Evolutionary conservation across 1,140 invertebrate genomes (phyloP).

Genomic region (Leptonema lineaticorne): DNA sequence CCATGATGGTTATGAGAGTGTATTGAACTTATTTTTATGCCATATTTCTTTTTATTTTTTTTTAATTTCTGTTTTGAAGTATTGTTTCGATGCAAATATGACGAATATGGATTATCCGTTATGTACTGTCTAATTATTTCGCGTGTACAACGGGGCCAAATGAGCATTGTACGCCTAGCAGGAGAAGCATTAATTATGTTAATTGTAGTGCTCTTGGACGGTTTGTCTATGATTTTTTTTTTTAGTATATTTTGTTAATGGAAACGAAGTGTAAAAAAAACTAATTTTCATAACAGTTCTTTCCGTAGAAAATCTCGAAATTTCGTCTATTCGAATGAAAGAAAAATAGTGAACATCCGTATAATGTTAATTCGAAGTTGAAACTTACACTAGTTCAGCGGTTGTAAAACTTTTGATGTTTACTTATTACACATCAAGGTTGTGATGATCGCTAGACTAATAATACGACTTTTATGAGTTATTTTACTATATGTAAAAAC

Average conservation of each 20-base stretch:
- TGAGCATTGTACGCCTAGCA: neutral
- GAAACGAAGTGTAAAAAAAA: too few relatives aligned
- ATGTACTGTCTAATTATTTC: slow-evolving; percentile 13
- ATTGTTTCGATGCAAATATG: slow-evolving; percentile 4
- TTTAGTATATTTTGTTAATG: neutral
- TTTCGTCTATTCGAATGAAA: too few relatives aligned
- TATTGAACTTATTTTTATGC: neutral
- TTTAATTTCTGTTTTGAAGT: neutral
- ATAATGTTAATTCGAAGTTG: too few relatives aligned
- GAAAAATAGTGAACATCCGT: too few relatives aligned
- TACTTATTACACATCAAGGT: too few relatives aligned
- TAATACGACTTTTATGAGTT: too few relatives aligned
- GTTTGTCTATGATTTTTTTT: slow-evolving; percentile 7
- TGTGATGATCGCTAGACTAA: too few relatives aligned
- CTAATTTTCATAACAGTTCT: slow-evolving; percentile 3
- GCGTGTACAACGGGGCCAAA: slow-evolving; percentile 9
- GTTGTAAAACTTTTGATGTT: too few relatives aligned
- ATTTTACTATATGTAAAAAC: too few relatives aligned
- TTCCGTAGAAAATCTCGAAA: too few relatives aligned
- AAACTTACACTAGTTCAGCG: too few relatives aligned
- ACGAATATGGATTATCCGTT: slow-evolving; percentile 24
- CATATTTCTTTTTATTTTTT: too few relatives aligned
- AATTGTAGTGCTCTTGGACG: neutral
- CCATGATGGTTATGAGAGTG: neutral
- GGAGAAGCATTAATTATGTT: slow-evolving; percentile 11